phyloP scores from a whole-genome alignment of 2,113 vertebrate genomes.

The Oxyura jamaicensis region DNA sequence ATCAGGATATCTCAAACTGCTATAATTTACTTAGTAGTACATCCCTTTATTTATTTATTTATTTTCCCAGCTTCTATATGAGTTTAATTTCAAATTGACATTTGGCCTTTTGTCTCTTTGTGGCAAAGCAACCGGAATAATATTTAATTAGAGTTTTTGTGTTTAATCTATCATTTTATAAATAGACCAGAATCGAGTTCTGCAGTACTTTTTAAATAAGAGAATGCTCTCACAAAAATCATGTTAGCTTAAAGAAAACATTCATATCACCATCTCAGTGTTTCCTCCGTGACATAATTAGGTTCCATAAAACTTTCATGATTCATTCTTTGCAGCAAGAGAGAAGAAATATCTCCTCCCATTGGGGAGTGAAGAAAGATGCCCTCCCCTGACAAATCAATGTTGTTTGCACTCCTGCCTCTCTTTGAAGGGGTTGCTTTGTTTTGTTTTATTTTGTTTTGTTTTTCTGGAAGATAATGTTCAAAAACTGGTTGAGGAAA shows the following conservation, averaged over 20 bases:
- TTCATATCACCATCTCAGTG: background rate
- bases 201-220: background rate
- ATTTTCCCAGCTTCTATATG: slow-evolving; percentile 1
- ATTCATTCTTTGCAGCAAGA: background rate
- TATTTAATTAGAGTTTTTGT: slow-evolving; percentile 31
- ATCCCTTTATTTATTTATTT: background rate
- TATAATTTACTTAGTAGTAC: slow-evolving; percentile 16
- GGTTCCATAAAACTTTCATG: background rate
- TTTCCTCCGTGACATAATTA: slow-evolving; percentile 33
- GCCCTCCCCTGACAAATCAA: background rate
- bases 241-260: slow-evolving; percentile 15
- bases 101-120: slow-evolving; percentile 21
- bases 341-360: background rate
- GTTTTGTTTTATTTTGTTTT: background rate
- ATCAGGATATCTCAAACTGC: background rate
- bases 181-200: background rate
- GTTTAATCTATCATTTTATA: slow-evolving; percentile 33
- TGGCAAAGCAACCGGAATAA: background rate
- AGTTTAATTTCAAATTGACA: slow-evolving; percentile 34
- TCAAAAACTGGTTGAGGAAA: background rate
- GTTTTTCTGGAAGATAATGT: background rate
- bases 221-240: slow-evolving; percentile 12
- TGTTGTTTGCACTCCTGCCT: background rate
- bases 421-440: background rate
- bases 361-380: background rate